Base-by-base conservation (phyloP, 1,140 invertebrate species). In the Papilio xuthus region DNA sequence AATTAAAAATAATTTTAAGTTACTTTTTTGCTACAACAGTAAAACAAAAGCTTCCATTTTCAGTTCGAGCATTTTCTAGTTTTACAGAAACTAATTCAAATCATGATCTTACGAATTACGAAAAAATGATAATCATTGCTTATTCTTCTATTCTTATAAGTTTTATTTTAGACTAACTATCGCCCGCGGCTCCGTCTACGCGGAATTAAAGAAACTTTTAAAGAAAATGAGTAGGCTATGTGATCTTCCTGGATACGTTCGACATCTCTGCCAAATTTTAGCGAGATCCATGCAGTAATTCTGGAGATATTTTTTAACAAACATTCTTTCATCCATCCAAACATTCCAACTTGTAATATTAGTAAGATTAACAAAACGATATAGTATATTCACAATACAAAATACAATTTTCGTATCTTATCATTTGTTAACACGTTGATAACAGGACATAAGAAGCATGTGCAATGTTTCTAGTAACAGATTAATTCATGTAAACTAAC, bases 371-470 rank as follows among this genome's bases (percentile, higher is more conserved):
- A 26, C 10, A 26, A 60, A 26, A 26, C 56, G 10, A 28, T 13
- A 26, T 13, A 26, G 23, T 60, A 26, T 23, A 60, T 60, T 18
- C 8, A 60, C 56, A 28, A 60, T 28, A 60, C 23, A 26, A 60
- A 60, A 15, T 53, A 53, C 50, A 20, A 53, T 53, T 53, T 53
- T 18, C n/a, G 13, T 60, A 60, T 60, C 56, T 60, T 60, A 60
- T 60, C 56, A 60, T 26, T 60, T 26, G 4, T 60, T 60, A 60
- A 60, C 56, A 12, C 23, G 20, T 9, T 60, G 56, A 60, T 60
- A 60, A 60, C 10, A 13, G 23, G 26, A 26, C 23, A 53, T 9
- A 60, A 60, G 56, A 60, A 60, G 13, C 56, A 10, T 60, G 4
- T 60, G 56, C 26, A 60, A 60, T 60, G 50, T 53, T 53, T 26